Evolutionary conservation across 2,113 vertebrate genomes (phyloP).

Genomic region (Chloebia gouldiae): DNA sequence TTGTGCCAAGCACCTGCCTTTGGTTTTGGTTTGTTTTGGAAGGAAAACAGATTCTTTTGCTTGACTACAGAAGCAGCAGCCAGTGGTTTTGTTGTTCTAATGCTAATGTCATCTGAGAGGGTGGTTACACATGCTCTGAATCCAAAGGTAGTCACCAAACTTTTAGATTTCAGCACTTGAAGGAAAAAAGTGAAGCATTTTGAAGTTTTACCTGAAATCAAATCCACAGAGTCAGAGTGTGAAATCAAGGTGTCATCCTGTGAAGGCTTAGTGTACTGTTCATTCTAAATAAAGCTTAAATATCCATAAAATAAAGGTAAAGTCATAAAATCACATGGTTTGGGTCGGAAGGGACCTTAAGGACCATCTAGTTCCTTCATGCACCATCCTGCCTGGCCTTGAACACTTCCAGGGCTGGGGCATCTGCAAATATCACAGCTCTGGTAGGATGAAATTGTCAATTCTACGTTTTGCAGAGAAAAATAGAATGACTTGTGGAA

Average conservation of each 20-base stretch:
- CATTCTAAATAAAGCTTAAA: background rate
- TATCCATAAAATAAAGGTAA: background rate
- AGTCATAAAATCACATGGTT: background rate
- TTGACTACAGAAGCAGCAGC: background rate
- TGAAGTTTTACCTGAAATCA: background rate
- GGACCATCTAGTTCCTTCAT: background rate
- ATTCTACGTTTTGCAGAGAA: fast-evolving
- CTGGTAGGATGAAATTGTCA: background rate
- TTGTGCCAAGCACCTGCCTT: background rate
- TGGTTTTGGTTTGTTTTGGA: background rate
- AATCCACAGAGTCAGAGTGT: background rate
- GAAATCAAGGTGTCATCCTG: background rate
- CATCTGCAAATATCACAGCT: background rate
- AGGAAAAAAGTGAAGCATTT: background rate
- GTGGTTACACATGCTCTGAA: background rate
- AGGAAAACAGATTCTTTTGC: background rate
- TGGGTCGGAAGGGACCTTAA: background rate
- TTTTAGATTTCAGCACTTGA: background rate
- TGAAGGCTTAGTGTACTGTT: background rate
- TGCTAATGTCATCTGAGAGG: background rate
- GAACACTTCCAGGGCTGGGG: background rate
- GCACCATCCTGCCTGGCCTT: background rate
- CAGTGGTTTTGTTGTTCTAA: background rate
- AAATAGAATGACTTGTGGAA: background rate
- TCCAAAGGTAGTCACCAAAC: background rate